Base-by-base conservation (phyloP, 1,140 invertebrate genomes). In the Euschistus heros region DNA sequence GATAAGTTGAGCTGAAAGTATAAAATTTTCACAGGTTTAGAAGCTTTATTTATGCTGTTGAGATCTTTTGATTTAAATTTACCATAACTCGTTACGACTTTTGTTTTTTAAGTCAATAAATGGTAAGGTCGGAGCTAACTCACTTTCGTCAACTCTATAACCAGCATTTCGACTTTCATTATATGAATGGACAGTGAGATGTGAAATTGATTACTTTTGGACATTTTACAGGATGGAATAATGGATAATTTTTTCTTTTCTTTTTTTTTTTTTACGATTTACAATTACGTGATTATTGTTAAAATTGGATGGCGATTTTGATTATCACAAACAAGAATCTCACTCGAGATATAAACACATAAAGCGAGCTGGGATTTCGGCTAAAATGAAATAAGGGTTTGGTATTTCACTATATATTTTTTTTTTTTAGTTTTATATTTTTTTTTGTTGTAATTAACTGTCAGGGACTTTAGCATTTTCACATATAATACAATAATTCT, bases 151-250 rank as follows among this genome's bases (percentile, higher is more conserved):
- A 50, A 50, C 20, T 50, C 47, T 50, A 50, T 50, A 50, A 22
- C 47, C 47, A 50, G 47, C 47, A 50, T 50, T 22, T 50, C n/a
- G 2, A 13, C 3, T 47, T 54, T 54, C 6, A 8, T 26, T 27
- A 57, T 1, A 57, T 20, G n/a, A 50, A 8, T 57, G 54, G 54
- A 57, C 54, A 57, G 18, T 17, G 54, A 24, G 10, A 24, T 26
- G 18, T 24, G 20, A 57, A 26, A 57, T 57, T 57, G 18, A 57
- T 20, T 26, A 57, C n/a, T 57, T 20, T 57, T 26, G 54, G 54
- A 57, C 54, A 57, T 57, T 57, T 24, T 15, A 57, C 14, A 57
- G 54, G 54, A 57, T 57, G 54, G 54, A 57, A 57, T 57, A 57
- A 57, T 57, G 54, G 54, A 57, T 57, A 10, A 18, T 50, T 17